Evolutionary conservation across 2,888 invertebrate species (phyloP).

Genomic region (Oasisia sp.): DNA sequence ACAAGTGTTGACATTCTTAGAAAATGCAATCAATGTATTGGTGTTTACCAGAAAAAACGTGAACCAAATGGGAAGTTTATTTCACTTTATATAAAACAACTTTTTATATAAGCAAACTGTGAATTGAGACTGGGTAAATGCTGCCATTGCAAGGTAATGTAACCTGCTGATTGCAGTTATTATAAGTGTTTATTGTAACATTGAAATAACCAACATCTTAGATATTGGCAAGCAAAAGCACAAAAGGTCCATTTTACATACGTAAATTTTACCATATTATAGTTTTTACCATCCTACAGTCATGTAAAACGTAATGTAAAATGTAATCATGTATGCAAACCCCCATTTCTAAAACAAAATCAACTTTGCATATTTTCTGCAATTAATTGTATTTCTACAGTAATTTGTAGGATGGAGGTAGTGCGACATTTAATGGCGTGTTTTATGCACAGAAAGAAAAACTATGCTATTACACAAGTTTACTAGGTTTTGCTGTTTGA

Average conservation of each 20-base stretch:
- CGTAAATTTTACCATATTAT: background rate
- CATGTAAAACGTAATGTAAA: background rate
- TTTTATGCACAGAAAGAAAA: background rate
- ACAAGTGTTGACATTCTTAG: background rate
- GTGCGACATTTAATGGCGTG: background rate
- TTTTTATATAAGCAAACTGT: background rate
- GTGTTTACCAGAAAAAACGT: background rate
- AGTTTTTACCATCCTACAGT: constrained; percentile 13
- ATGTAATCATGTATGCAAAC: background rate
- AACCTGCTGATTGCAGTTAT: background rate
- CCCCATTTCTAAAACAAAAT: background rate
- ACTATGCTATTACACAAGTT: background rate
- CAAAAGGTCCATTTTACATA: background rate
- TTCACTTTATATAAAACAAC: background rate
- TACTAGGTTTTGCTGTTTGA: background rate
- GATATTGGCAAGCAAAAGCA: background rate
- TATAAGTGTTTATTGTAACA: background rate
- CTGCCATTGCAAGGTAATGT: background rate
- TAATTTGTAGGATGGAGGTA: background rate
- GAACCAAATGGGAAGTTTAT: background rate
- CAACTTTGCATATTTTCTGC: background rate
- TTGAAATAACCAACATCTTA: background rate
- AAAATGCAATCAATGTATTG: constrained; percentile 7
- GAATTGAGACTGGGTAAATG: background rate
- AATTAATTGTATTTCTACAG: background rate